Base-by-base conservation (phyloP, 2,113 vertebrate genomes). In the Tapirus terrestris region DNA sequence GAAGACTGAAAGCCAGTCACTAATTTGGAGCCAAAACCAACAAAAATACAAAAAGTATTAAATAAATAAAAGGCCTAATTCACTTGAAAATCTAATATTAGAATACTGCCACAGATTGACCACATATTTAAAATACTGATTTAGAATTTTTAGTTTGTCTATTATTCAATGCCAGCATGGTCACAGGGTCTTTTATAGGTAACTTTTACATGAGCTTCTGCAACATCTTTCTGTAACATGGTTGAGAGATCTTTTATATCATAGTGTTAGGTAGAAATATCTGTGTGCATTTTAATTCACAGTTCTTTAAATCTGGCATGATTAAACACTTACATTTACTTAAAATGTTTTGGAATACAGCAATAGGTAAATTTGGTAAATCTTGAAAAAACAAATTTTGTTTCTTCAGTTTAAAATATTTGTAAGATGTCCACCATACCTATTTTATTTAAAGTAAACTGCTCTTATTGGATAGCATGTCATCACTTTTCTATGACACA, bases 331-430 rank as follows among this genome's bases (percentile, higher is more conserved):
- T 81, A 43, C 1, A 29, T 80, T 86, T 79, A 63, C 77, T 81
- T 96, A 63, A 68, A 83, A 83, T 94, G 65, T 27, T 39, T 73
- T 94, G 33, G 8, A 36, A 76, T 39, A 58, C 1, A 80, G 23
- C 18, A 80, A 56, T 63, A 86, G 70, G 60, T 39, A 88, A 90
- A 81, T 79, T 82, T 91, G 68, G 39, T 72, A 94, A 93, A 67
- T 73, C 51, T 91, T 60, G 63, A 79, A 23, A 68, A 56, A 75
- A 61, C 20, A 77, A 13, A 76, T 90, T 92, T 73, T 87, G 56
- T 88, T 97, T 95, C 56, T 91, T 86, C 61, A 87, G 68, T 36
- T 85, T 80, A 43, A 84, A 77, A 31, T 93, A 77, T 68, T 85
- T 82, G 91, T 56, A 95, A 94, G 88, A 89, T 58, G 85, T 58